These are phyloP conservation scores for Cliona cf. orientalis DNA, from an alignment of 37 sponge, comb jelly and placozoan genomes.

Conservation along the genomic window DNA sequence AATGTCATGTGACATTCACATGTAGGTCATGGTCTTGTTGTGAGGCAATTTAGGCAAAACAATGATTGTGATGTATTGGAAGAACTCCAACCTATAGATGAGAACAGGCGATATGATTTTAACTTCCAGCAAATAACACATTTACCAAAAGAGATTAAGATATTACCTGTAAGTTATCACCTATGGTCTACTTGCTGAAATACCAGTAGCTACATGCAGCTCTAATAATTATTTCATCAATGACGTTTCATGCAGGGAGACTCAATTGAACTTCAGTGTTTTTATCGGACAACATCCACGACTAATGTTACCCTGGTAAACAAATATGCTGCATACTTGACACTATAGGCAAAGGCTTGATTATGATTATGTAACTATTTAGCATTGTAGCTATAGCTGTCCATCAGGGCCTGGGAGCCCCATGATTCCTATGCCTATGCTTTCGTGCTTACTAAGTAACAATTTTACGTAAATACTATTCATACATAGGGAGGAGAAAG, in stretches of 20 bases:
- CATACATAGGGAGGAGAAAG: conserved; percentile 39
- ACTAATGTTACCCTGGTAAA: conserved; percentile 17
- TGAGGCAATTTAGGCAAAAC: conserved; percentile 3
- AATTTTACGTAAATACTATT: not conserved
- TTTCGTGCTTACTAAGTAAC: not conserved
- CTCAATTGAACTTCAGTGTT: not conserved
- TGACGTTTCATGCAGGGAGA: conserved; percentile 6
- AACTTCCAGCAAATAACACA: conserved; percentile 50
- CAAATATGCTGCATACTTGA: not conserved
- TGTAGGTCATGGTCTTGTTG: conserved; percentile 30
- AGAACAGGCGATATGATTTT: conserved; percentile 59
- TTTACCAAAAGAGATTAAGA: not conserved
- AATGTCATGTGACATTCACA: not conserved
- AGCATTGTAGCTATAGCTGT: not conserved
- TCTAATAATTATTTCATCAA: not conserved
- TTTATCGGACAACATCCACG: not conserved
- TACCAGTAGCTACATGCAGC: not conserved
- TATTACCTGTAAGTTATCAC: conserved; percentile 40
- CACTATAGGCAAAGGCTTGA: not conserved
- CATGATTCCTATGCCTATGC: not conserved
- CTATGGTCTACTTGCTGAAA: not conserved
- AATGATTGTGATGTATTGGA: conserved; percentile 34
- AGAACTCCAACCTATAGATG: conserved; percentile 39
- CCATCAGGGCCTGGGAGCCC: too few species aligned
- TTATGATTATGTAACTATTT: not conserved